These are phyloP conservation scores for Sussaba pulchella DNA, from an alignment of 2,888 invertebrate genomes.

Conservation along the genomic window DNA sequence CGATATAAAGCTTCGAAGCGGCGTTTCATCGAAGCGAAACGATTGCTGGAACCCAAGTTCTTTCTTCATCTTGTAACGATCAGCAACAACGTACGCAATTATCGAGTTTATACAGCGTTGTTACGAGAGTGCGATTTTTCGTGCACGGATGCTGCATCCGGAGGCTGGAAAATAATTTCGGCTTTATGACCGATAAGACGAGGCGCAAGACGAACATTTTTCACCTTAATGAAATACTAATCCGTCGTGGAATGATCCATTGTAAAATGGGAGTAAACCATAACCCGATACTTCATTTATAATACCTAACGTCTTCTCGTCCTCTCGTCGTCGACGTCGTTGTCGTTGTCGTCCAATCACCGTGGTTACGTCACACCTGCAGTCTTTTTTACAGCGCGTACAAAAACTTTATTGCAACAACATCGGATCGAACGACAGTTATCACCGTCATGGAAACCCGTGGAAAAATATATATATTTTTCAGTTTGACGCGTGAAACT, in stretches of 20 bases:
- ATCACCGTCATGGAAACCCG: slow-evolving; percentile 27
- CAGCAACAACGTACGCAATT: slow-evolving; percentile 37
- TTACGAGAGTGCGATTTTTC: background rate
- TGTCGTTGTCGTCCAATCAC: slow-evolving; percentile 15
- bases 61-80: slow-evolving; percentile 62
- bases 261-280: slow-evolving; percentile 38
- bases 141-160: slow-evolving; percentile 21
- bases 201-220: slow-evolving; percentile 23
- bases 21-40: slow-evolving; percentile 78
- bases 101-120: background rate
- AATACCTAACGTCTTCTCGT: slow-evolving; percentile 34
- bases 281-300: slow-evolving; percentile 48
- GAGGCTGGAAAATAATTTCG: slow-evolving; percentile 37
- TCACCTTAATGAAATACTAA: slow-evolving; percentile 66
- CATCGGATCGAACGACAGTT: slow-evolving; percentile 32
- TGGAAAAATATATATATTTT: slow-evolving; percentile 48
- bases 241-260: slow-evolving; percentile 37
- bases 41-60: slow-evolving; percentile 70
- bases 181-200: slow-evolving; percentile 53
- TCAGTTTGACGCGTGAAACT: slow-evolving; percentile 52
- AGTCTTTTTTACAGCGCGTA: slow-evolving; percentile 14
- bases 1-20: slow-evolving; percentile 77
- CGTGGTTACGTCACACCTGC: background rate
- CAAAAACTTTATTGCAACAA: slow-evolving; percentile 58
- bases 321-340: slow-evolving; percentile 10